Evolutionary conservation across 2,888 invertebrate genomes (phyloP), one percentile per base, ranked within the genome.

Genomic region (Apamea monoglypha): DNA sequence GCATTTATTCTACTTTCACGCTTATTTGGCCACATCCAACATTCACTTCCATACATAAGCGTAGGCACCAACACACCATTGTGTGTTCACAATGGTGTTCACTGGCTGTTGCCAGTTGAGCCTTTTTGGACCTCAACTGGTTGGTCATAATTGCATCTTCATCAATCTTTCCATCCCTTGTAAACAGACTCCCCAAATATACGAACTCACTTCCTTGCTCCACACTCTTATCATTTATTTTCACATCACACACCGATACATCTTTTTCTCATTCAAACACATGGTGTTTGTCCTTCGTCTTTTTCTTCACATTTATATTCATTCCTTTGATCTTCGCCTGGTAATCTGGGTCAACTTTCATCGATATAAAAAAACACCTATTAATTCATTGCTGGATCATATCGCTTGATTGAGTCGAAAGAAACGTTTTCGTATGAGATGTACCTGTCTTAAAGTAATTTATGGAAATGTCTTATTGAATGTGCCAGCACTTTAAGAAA

Each of bases 401-500:
- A 63, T 74, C 44, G 29, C 44, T 59, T 69, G 56, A 74, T 56
- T 76, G 69, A 59, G 50, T 74, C 25, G 32, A 76, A 67, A 66
- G 59, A 71, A 79, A 66, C 40, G 47, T 68, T 85, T 85, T 81
- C 59, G 66, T 70, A 63, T 76, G 64, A 83, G 70, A 72, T 66
- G 71, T 81, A 82, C 85, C 81, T 88, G 80, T 80, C 81, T 80
- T 82, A 78, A 47, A 87, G 85, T 92, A 92, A 92, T 93, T 92
- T 93, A 92, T 94, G 90, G 88, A 92, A 91, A 92, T 91, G 89
- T 91, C 87, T 88, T 90, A 92, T 92, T 91, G 90, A 91, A 92
- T 90, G 89, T 90, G 86, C 89, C 88, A 92, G 93, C 93, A 94
- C 94, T 94, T 93, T 92, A 90, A 91, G 93, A 94, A 94, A 94